Evolutionary conservation across 2,888 invertebrate genomes (phyloP), one percentile per base, ranked within the genome.

Genomic region (Hyalella azteca): DNA sequence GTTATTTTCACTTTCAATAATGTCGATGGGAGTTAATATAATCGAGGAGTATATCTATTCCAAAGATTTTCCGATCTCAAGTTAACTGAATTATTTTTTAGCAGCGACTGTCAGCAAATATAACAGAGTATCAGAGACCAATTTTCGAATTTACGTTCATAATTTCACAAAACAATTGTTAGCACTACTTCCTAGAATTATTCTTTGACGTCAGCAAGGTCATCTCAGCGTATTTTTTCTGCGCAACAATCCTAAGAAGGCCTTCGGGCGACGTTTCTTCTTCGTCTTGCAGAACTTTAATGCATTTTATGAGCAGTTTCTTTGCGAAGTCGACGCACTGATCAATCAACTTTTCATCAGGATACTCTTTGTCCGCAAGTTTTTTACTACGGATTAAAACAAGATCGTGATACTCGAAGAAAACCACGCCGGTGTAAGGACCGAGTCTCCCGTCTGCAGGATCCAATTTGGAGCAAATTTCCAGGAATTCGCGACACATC

Each of bases 361-460:
- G 79, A 39, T 75, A 75, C 26, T 82, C 79, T 19, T 81, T 78
- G 11, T 5, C 22, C 26, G 22, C 76, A 2, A 76, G 39, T 36
- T 36, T 48, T 3, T 80, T 79, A 11, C 78, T 60, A 19, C 81
- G 79, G 4, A 79, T 59, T 45, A 82, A 77, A 15, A 84, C 78
- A 0, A 82, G 81, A n/a, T 84, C 59, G 77, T 88, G 87, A 81
- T 94, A 88, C 87, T 95, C 95, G 83, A 93, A 92, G 29, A 93
- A 90, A 77, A 94, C 90, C 1, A 95, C 93, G n/a, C 93, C 92
- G 0, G 91, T 91, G 86, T 95, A 95, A 36, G 95, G 89, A 83
- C 92, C 91, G 9, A 95, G 88, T 85, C 87, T 85, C 2, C 87
- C 86, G 36, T 86, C 85, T 0, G 87, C 86, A 4, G 88, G 88